phyloP scores from a whole-genome alignment of 2,797 vertebrate species.

The Muscicapa striata region DNA sequence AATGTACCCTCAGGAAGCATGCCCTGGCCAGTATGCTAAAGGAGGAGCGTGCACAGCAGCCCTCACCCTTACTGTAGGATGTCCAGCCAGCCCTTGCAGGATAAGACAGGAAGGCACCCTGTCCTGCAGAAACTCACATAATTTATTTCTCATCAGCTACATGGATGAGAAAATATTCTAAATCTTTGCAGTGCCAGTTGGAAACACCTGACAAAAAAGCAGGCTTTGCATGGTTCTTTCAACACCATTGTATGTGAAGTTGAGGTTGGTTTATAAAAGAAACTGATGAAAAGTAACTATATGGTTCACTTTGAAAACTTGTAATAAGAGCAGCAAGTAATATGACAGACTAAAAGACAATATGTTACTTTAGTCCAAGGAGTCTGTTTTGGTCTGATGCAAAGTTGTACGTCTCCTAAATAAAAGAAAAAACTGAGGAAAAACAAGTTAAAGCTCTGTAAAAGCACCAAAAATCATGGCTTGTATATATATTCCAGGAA shows the following conservation, averaged over 20 bases:
- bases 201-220: neutral
- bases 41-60: neutral
- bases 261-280: neutral
- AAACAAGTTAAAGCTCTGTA: neutral
- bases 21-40: neutral
- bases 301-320: neutral
- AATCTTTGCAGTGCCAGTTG: neutral
- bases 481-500: neutral
- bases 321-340: neutral
- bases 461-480: neutral
- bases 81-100: neutral
- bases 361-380: neutral
- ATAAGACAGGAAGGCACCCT: neutral
- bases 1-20: neutral
- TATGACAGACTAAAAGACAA: neutral
- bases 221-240: neutral
- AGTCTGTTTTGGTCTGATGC: neutral
- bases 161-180: neutral
- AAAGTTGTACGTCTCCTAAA: neutral
- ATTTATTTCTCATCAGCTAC: neutral
- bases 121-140: neutral
- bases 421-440: neutral
- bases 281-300: neutral
- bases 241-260: neutral
- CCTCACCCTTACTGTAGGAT: neutral